These are phyloP conservation scores for Pardosa pseudoannulata DNA, from an alignment of 2,888 invertebrate species.

Conservation along the genomic window DNA sequence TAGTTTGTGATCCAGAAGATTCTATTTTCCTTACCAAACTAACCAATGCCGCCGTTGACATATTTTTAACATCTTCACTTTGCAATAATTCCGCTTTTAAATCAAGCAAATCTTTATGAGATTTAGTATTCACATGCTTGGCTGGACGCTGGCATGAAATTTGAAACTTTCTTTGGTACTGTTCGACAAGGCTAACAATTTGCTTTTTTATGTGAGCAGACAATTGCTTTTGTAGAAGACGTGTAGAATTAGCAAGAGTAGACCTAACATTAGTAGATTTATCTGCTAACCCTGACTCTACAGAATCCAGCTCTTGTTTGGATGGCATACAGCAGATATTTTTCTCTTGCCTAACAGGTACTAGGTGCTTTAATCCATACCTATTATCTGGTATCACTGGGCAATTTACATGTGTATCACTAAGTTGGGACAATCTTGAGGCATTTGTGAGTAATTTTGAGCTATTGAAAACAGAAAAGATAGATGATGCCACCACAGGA, in stretches of 20 bases:
- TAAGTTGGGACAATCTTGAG: neutral
- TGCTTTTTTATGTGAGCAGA: slow-evolving; percentile 85
- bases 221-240: neutral
- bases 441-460: neutral
- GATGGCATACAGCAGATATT: neutral
- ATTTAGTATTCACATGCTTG: neutral
- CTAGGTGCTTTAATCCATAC: neutral
- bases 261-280: neutral
- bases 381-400: neutral
- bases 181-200: slow-evolving; percentile 85
- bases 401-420: neutral
- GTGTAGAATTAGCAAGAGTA: neutral
- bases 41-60: slow-evolving; percentile 81
- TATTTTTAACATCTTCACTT: slow-evolving; percentile 77
- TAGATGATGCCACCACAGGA: neutral
- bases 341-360: neutral
- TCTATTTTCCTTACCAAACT: slow-evolving; percentile 81
- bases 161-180: slow-evolving; percentile 81
- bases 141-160: slow-evolving; percentile 74
- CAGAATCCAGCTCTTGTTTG: neutral
- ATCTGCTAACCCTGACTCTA: neutral
- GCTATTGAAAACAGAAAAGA: neutral
- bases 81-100: slow-evolving; percentile 76
- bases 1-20: slow-evolving; percentile 77
- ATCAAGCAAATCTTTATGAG: slow-evolving; percentile 39